Percentiles rank a stretch among this genome's conserved stretches.
These are phyloP conservation scores for Lymantria dispar DNA, from an alignment of 2,888 invertebrate species.

Conservation along the genomic window DNA sequence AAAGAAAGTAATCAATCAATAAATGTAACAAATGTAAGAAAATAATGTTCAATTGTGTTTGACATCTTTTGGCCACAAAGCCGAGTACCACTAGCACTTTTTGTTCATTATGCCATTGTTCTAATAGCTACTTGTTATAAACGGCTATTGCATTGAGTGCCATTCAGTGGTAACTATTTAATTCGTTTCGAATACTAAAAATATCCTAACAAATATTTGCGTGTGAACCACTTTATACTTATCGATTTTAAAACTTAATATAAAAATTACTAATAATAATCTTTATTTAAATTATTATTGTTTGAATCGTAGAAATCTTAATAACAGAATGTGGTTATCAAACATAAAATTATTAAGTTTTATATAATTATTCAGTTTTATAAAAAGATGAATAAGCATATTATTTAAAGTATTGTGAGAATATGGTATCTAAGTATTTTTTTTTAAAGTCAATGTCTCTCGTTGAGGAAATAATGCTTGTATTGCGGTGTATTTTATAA, in stretches of 20 bases:
- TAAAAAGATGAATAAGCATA: no score
- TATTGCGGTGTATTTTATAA: no score
- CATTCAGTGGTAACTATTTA: conserved; percentile 50
- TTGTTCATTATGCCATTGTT: conserved; percentile 71
- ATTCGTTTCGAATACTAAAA: conserved; percentile 41
- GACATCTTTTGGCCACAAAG: conserved; percentile 73
- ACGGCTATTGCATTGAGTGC: conserved; percentile 50
- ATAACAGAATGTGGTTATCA: no score
- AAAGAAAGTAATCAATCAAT: conserved; percentile 57
- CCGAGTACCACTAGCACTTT: conserved; percentile 53
- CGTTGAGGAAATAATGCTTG: no score
- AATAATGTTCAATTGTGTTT: conserved; percentile 65
- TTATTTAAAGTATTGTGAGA: no score
- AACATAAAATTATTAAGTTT: no score
- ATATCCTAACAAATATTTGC: conserved; percentile 18
- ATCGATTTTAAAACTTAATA: neutral
- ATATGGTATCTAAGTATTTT: no score
- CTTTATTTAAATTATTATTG: no score
- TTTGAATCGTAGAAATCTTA: no score
- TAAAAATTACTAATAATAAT: no score
- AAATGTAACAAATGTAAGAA: conserved; percentile 76
- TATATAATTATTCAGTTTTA: no score
- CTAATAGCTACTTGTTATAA: conserved; percentile 52
- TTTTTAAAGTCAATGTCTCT: no score
- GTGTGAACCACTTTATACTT: conserved; percentile 29